Evolutionary conservation across 2,888 invertebrate species (phyloP).

Genomic region (Nowickia ferox): DNA sequence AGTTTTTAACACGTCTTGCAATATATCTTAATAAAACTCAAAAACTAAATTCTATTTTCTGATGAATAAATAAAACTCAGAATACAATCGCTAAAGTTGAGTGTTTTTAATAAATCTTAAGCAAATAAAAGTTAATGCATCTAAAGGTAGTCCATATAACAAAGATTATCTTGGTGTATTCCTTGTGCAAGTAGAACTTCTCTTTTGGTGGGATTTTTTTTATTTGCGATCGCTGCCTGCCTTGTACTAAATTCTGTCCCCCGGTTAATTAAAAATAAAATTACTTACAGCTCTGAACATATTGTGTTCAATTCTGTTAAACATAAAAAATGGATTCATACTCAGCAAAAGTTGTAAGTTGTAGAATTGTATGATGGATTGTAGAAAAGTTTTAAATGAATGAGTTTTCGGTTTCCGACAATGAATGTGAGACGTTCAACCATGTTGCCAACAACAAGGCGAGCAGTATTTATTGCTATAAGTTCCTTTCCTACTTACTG

Average conservation of each 20-base stretch:
- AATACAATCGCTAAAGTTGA: too few relatives aligned
- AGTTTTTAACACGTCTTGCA: too few relatives aligned
- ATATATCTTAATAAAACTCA: too few relatives aligned
- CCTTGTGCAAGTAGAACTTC: too few relatives aligned
- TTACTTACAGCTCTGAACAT: constrained; percentile 24
- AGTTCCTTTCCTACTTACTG: neutral
- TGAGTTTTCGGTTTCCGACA: constrained; percentile 43
- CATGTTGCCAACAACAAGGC: constrained; percentile 58
- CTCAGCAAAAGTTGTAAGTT: constrained; percentile 42
- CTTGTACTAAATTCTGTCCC: neutral
- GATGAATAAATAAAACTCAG: too few relatives aligned
- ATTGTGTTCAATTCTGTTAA: constrained; percentile 13
- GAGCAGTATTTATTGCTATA: constrained; percentile 19
- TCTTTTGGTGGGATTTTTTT: neutral
- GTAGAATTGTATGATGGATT: constrained; percentile 63
- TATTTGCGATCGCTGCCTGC: too few relatives aligned
- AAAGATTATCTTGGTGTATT: too few relatives aligned
- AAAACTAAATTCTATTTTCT: too few relatives aligned
- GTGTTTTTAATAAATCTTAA: too few relatives aligned
- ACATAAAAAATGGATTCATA: constrained; percentile 6
- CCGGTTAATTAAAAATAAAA: neutral
- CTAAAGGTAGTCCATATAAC: too few relatives aligned
- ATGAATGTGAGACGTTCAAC: constrained; percentile 46
- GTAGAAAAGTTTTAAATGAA: constrained; percentile 57
- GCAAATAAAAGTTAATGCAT: too few relatives aligned